Base-by-base conservation (phyloP, 1,140 invertebrate genomes). In the Ectropis grisescens region DNA sequence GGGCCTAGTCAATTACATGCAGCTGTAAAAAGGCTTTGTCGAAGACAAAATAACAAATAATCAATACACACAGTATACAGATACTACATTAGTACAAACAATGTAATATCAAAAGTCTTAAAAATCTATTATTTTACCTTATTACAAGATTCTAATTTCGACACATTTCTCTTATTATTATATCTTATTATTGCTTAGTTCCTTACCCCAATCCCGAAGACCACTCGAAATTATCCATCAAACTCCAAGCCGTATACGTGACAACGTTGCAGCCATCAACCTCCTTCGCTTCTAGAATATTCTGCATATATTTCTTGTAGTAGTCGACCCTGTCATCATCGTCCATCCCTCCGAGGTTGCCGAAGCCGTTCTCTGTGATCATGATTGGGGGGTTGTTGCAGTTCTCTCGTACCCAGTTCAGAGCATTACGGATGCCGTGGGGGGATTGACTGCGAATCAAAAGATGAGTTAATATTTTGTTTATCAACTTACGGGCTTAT, bases 251-350 rank as follows among this genome's bases (percentile, higher is more conserved):
- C 1, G 64, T 68, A 26, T 71, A 71, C 7, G 33, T 15, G 0
- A 37, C 11, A n/a, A 69, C 53, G 8, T 65, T 65, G 31, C 65
- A 71, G 1, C 41, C 38, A 13, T 71, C 70, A 13, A 43, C 7
- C 26, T 66, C 56, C 1, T 68, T 57, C 1, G 68, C 66, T 29
- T 72, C 58, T 7, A 76, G 33, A 2, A 81, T 32, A 3, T 61
- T 37, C n/a, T 46, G 34, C 7, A 93, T 75, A 52, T 93, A 91
- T 11, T 57, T 62, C 44, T 83, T 80, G 2, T 82, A 80, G 40
- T 85, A 88, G 5, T 70, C 64, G 10, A 85, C 68, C n/a, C 84
- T 72, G n/a, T 69, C 61, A 1, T 66, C 47, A 24, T 85, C 83
- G 9, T 74, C 51, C 8, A 82, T 14, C 0, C 82, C 84, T 2